These are phyloP conservation scores for Cardiocondyla obscurior DNA, from an alignment of 1,140 invertebrate species.

Conservation along the genomic window DNA sequence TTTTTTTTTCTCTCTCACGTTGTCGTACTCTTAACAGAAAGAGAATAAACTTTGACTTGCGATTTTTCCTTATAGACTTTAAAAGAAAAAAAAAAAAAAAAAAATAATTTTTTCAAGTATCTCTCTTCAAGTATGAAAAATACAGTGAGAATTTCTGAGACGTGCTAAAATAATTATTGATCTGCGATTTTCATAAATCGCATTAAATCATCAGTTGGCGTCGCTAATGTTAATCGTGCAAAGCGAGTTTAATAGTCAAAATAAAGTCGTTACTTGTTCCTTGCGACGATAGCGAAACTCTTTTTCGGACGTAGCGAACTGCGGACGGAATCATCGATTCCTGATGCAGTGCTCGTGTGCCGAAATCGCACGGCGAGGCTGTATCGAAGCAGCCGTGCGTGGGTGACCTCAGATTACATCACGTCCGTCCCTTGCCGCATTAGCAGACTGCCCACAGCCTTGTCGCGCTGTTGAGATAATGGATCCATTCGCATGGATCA, in stretches of 20 bases:
- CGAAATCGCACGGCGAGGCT: slow-evolving; percentile 29
- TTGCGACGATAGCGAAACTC: not conserved
- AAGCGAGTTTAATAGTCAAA: not conserved
- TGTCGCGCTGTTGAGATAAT: slow-evolving; percentile 83
- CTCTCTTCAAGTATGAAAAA: too few relatives aligned
- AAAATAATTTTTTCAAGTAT: too few relatives aligned
- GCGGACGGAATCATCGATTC: slow-evolving; percentile 28
- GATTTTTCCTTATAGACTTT: not conserved
- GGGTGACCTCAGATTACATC: slow-evolving; percentile 83
- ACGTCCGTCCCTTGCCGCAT: slow-evolving; percentile 82
- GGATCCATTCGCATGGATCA: slow-evolving; percentile 82
- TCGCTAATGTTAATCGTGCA: too few relatives aligned
- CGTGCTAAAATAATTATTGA: not conserved
- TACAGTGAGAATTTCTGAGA: not conserved
- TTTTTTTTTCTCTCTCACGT: too few relatives aligned
- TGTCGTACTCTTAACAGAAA: not conserved
- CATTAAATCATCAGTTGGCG: too few relatives aligned
- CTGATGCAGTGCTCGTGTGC: not conserved
- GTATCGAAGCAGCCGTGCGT: slow-evolving; percentile 68
- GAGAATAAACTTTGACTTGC: not conserved
- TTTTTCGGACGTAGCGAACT: not conserved
- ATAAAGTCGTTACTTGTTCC: too few relatives aligned
- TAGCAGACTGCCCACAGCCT: slow-evolving; percentile 82
- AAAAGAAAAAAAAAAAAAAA: too few relatives aligned
- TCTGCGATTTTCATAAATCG: not conserved